A percentile compares a stretch with the other conserved stretches of the same genome.
phyloP scores from a whole-genome alignment of 2,888 invertebrate genomes.

The Polylopha cassiicola region DNA sequence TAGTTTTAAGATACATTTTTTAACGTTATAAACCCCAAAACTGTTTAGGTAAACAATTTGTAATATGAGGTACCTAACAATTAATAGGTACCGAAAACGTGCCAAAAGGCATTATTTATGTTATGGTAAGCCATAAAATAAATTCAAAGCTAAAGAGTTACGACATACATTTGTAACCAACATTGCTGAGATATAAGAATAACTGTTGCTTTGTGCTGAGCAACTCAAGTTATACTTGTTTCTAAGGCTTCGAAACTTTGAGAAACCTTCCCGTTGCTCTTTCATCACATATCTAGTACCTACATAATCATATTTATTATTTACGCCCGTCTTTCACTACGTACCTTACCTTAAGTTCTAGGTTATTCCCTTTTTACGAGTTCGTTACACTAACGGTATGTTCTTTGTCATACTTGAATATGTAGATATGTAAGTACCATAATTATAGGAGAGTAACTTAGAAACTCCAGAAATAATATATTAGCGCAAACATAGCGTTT shows the following conservation, averaged over 20 bases:
- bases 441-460: slow-evolving; percentile 15
- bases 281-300: slow-evolving; percentile 45
- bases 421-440: slow-evolving; percentile 20
- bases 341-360: slow-evolving; percentile 17
- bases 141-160: slow-evolving; percentile 28
- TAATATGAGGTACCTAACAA: too few species aligned
- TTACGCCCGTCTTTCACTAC: slow-evolving; percentile 22
- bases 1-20: slow-evolving; percentile 38
- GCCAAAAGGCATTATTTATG: slow-evolving; percentile 28
- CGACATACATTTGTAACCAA: slow-evolving; percentile 35
- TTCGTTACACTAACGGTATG: too few species aligned
- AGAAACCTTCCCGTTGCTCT: slow-evolving; percentile 48
- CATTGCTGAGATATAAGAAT: slow-evolving; percentile 40
- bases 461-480: slow-evolving; percentile 18
- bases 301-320: too few species aligned
- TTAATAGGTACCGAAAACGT: too few species aligned
- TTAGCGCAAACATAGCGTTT: slow-evolving; percentile 19
- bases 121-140: too few species aligned
- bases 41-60: too few species aligned
- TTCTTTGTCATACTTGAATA: too few species aligned
- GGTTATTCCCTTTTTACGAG: slow-evolving; percentile 20
- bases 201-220: slow-evolving; percentile 38
- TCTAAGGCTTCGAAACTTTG: slow-evolving; percentile 57
- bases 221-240: slow-evolving; percentile 52
- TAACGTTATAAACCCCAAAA: slow-evolving; percentile 34